Conservation (phyloP, 2,113 vertebrate species). For the Brachionichthys hirsutus region DNA sequence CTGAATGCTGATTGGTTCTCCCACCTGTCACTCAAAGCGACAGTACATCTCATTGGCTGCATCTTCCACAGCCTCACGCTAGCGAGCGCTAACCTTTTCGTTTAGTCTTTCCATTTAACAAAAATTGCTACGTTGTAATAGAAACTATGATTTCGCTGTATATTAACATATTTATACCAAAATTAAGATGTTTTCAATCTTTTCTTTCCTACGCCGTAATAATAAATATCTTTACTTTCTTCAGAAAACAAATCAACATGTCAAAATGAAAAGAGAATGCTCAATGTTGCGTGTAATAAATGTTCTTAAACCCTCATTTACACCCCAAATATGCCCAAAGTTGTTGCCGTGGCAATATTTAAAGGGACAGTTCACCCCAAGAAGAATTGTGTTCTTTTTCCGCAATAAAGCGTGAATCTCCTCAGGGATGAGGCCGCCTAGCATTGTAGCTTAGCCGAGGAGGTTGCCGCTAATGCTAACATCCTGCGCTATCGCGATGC, state of each 20-base stretch:
- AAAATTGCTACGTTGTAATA: slow-evolving; percentile 57
- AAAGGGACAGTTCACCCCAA: too few relatives aligned
- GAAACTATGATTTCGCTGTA: slow-evolving; percentile 70
- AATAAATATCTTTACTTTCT: slow-evolving; percentile 44
- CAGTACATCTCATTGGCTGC: slow-evolving; percentile 59
- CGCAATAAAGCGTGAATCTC: too few relatives aligned
- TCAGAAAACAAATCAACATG: slow-evolving; percentile 38
- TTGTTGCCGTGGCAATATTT: too few relatives aligned
- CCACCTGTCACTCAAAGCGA: slow-evolving; percentile 55
- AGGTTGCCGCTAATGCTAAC: too few relatives aligned
- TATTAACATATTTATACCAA: slow-evolving; percentile 81
- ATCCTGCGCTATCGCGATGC: too few relatives aligned
- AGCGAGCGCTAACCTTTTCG: slow-evolving; percentile 25
- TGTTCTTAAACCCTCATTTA: slow-evolving; percentile 63
- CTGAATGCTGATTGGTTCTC: slow-evolving; percentile 45
- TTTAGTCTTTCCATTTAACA: slow-evolving; percentile 39
- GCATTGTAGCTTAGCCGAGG: too few relatives aligned
- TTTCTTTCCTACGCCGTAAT: slow-evolving; percentile 47
- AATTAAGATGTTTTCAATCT: slow-evolving; percentile 70
- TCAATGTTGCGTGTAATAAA: slow-evolving; percentile 67
- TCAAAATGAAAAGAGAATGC: slow-evolving; percentile 67
- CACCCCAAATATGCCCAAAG: slow-evolving; percentile 65
- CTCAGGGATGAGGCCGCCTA: too few relatives aligned
- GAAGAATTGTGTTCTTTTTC: too few relatives aligned
- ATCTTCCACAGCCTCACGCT: slow-evolving; percentile 26